phyloP scores from a whole-genome alignment of 1,140 invertebrate species.

The Rhopalosiphum maidis region DNA sequence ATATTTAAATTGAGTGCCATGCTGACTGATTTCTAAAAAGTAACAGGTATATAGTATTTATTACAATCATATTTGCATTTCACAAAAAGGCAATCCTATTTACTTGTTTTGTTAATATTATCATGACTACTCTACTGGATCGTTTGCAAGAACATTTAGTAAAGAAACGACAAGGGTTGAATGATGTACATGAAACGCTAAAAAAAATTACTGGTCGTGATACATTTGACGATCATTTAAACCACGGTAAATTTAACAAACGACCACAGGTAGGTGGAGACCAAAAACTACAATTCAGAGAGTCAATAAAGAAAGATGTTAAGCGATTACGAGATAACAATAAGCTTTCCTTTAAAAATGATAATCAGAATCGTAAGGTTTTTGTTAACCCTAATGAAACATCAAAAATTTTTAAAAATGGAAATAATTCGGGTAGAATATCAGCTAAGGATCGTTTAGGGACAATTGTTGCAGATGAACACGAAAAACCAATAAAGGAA shows the following conservation, averaged over 20 bases:
- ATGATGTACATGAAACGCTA: slow-evolving; percentile 47
- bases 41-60: slow-evolving; percentile 25
- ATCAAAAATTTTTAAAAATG: slow-evolving; percentile 43
- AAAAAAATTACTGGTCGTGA: slow-evolving; percentile 57
- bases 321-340: slow-evolving; percentile 24
- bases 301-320: slow-evolving; percentile 43
- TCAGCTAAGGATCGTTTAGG: slow-evolving; percentile 55
- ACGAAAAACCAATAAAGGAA: background rate
- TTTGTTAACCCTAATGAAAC: slow-evolving; percentile 23
- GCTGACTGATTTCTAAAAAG: background rate
- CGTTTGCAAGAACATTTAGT: slow-evolving; percentile 54
- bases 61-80: background rate
- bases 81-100: background rate
- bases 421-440: slow-evolving; percentile 16
- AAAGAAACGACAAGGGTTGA: slow-evolving; percentile 49
- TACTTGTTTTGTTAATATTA: background rate
- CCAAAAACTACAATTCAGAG: slow-evolving; percentile 24
- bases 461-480: slow-evolving; percentile 25
- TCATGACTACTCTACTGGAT: slow-evolving; percentile 44
- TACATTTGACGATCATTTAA: slow-evolving; percentile 44
- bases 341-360: slow-evolving; percentile 35
- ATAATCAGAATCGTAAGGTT: slow-evolving; percentile 38
- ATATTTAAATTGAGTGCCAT: background rate
- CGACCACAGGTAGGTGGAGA: slow-evolving; percentile 20
- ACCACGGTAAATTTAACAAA: slow-evolving; percentile 54